Evolutionary conservation across 2,113 vertebrate genomes (phyloP).

Genomic region (Nothobranchius kuhntae): DNA sequence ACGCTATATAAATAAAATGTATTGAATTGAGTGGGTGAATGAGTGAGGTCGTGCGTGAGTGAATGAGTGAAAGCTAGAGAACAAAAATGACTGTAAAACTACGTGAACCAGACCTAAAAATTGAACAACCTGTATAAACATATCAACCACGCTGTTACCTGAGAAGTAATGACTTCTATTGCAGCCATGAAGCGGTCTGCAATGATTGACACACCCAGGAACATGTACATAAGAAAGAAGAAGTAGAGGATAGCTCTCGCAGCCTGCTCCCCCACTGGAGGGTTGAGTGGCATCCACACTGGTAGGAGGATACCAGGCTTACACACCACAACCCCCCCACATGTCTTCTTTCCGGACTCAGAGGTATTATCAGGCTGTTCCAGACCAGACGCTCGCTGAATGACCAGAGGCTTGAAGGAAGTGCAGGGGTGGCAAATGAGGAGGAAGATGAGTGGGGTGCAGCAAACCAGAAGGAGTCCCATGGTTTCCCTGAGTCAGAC

Average conservation of each 20-base stretch:
- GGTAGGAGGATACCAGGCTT: constrained; percentile 87
- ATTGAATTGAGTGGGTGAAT: too few species aligned
- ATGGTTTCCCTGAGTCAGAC: constrained; percentile 51
- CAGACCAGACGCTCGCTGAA: constrained; percentile 44
- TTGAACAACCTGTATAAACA: neutral
- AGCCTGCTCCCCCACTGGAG: constrained; percentile 83
- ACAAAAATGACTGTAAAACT: neutral
- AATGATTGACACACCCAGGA: constrained; percentile 94
- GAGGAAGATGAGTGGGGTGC: constrained; percentile 41
- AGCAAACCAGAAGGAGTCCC: constrained; percentile 40
- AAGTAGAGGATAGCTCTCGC: constrained; percentile 91
- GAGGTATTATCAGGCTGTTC: constrained; percentile 46
- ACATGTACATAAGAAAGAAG: constrained; percentile 90
- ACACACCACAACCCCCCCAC: constrained; percentile 77
- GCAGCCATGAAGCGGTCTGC: constrained; percentile 97
- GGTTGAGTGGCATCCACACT: constrained; percentile 87
- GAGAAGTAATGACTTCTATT: constrained; percentile 97
- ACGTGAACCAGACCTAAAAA: neutral
- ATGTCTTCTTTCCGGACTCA: constrained; percentile 50
- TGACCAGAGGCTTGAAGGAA: constrained; percentile 35
- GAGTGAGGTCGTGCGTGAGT: too few species aligned
- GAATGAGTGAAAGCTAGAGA: too few species aligned
- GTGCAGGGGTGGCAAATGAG: constrained; percentile 58
- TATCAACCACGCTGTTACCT: constrained; percentile 73
- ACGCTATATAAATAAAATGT: too few species aligned